Evolutionary conservation across 2,888 invertebrate species (phyloP), one percentile per base, ranked within the genome.

Genomic region (Pycnomerus fuliginosus): DNA sequence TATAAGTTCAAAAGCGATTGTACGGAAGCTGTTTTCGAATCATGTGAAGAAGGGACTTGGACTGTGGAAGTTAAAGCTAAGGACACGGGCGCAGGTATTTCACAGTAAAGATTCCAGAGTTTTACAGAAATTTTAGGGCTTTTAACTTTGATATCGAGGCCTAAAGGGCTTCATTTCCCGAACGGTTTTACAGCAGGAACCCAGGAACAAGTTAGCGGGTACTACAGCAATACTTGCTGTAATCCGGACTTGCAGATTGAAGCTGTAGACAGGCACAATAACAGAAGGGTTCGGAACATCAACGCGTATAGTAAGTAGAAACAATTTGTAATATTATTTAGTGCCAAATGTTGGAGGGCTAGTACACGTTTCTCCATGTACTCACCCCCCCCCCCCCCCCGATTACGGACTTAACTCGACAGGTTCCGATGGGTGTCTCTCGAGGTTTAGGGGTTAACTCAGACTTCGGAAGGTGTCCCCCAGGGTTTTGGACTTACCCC

Each of bases 151-250:
- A 74, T 76, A 7, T 78, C 82, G 0, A 73, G 74, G 1, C 83
- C 84, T 0, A 59, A 73, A 11, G 85, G 86, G 0, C 58, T 89
- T 16, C 73, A 78, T 30, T 79, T 85, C 56, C 77, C 78, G 16
- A 74, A 76, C 24, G 78, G 75, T 16, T 89, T 84, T 62, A 77
- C 80, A 4, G 74, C 85, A 0, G 90, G 90, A 1, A 81, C 84
- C 0, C 78, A 77, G 16, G 81, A 83, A 16, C 77, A 81, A 17
- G 77, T 88, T 1, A 73, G 73, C 8, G 84, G 85, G 1, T 78
- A 79, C 2, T 89, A 86, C 64, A 76, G 82, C 11, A 80, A 85
- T 0, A 83, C 82, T 0, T 90, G 90, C 64, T 90, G 89, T 64
- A 76, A 82, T 3, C 81, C 85, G 0, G 76, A 80, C 33, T 76